Evolutionary conservation across 1,140 invertebrate species (phyloP), one percentile per base, ranked within the genome.

Genomic region (Aethina tumida): DNA sequence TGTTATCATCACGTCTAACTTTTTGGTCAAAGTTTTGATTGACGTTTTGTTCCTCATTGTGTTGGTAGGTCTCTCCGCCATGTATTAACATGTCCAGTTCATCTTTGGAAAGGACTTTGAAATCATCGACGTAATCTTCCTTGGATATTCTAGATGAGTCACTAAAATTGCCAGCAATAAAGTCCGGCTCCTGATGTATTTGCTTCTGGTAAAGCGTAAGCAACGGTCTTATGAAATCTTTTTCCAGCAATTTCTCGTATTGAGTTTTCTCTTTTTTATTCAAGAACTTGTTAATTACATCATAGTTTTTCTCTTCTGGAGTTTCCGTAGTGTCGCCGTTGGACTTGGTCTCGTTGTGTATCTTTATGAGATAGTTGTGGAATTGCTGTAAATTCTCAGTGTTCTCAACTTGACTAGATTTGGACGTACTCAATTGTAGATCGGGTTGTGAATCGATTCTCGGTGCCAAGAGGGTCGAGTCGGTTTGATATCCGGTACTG

Each of bases 221-320:
- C 13, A 60, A 35, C 6, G 58, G 56, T 39, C 48, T 47, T 5
- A 59, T 42, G 38, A 59, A 58, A 49, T 59, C 52, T 31, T 55
- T 52, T 19, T 60, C 56, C n/a, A 59, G 28, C 9, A 55, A 43
- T 39, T 49, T 51, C 13, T 58, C 53, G 25, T 59, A 52, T 22
- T 47, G 27, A 14, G 46, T 47, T 43, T 55, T 60, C 32, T 49
- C 47, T 31, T 45, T 24, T 18, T 50, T 45, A 20, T 48, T 39
- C 6, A 55, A 35, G 32, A 58, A 52, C 10, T 43, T 32, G 25
- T 51, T 41, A 7, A 56, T 44, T 19, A 37, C 43, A 41, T 43
- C 35, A 35, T 50, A 45, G 27, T 47, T 37, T 19, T 33, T 27
- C 24, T 19, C 3, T 29, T 32, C 10, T 24, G 42, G 24, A 31